Evolutionary conservation across 2,797 vertebrate genomes (phyloP), one percentile per base, ranked within the genome.

Genomic region (Philypnodon macrostomus): DNA sequence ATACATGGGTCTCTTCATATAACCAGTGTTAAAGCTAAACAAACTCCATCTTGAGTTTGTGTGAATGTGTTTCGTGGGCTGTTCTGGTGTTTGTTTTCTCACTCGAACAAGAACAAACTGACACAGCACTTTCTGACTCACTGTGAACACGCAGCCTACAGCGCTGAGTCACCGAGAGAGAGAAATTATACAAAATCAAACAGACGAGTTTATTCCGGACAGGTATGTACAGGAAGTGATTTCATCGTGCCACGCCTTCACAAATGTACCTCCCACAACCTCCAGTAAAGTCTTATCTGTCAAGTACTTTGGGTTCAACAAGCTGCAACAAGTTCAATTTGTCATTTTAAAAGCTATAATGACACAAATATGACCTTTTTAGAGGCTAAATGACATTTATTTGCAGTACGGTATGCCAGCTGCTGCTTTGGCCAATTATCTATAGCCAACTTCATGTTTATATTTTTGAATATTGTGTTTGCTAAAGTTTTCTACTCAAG

Each of bases 161-260:
- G 16, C 0, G 14, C 61, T 64, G 53, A 77, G 41, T 71, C 64
- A 67, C n/a, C 2, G 18, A 23, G 9, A 21, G 38, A 36, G 53
- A 54, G 70, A 59, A 7, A 23, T 23, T 6, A 50, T 3, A 31
- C 45, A 17, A 8, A 5, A 30, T 16, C 1, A 4, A 16, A 3
- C 5, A 5, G 4, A 27, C 5, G 1, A 12, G 9, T 9, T 16
- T 42, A 44, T 8, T 9, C 3, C 7, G 12, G 23, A 46, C 14
- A 52, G 19, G 24, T 12, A 2, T 34, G 7, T 19, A 23, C 39
- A 35, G 16, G 41, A 31, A 31, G 41, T 44, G 41, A 44, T 8
- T 16, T 52, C 16, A 15, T 23, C 21, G 10, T 11, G 27, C 10
- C 41, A 31, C 41, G 8, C 27, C 41, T 31, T 24, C 1, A 3